Evolutionary conservation across 2,113 vertebrate genomes (phyloP), one percentile per base, ranked within the genome.

Genomic region (Climacteris rufus): DNA sequence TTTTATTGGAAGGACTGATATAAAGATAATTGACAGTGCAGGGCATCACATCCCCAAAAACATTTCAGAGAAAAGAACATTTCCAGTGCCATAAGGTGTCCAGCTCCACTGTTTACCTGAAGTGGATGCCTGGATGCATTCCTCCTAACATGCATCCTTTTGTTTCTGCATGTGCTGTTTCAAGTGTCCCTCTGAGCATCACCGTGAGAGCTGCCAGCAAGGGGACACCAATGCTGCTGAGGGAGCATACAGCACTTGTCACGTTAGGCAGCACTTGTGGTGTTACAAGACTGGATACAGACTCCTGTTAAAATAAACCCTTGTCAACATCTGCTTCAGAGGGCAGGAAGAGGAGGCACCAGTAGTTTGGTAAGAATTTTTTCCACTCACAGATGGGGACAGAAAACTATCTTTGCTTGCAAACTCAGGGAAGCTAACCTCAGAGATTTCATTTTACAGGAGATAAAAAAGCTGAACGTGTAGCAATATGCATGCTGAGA

Each of bases 171-270:
- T 12, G 6, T 22, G 35, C 61, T 83, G 19, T 27, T 47, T 28
- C 11, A 22, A 37, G 20, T 5, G 14, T 3, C 31, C 3, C 39
- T 70, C 23, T 18, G 30, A 66, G 60, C 56, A 52, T 10, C 1
- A 0, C 2, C 0, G 0, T 7, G 39, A 72, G 49, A 85, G 35
- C 76, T 66, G 52, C 37, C 78, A 85, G 39, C 65, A 50, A 86
- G 49, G 44, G 25, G n/a, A 75, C 31, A 3, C 22, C 22, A 37
- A 24, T 3, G 65, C 52, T 85, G 75, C 87, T 76, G 53, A 76
- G 11, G 19, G 69, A 54, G 30, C 44, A 49, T 0, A n/a, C 0
- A 0, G 47, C n/a, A 59, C 25, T 37, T 2, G 0, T 23, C 63
- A 27, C 19, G 17, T 40, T 1, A 60, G 80, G 52, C 45, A 52